Base-by-base conservation (phyloP, 1,140 invertebrate species). In the Lepidotrigona ventralis region DNA sequence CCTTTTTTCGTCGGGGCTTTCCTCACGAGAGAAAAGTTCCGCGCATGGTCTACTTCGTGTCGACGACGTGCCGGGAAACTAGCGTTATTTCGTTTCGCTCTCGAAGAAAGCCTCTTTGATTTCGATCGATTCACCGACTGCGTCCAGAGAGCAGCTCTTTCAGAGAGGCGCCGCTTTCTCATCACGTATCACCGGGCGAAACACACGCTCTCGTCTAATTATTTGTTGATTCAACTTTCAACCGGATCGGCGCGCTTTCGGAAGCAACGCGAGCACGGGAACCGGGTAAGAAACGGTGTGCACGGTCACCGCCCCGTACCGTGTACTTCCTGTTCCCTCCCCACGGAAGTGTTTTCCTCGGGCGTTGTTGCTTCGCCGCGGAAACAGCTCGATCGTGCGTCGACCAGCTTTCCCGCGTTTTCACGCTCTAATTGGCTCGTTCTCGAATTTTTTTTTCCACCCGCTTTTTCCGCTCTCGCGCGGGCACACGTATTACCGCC, bases 1-100 rank as follows among this genome's bases (percentile, higher is more conserved):
- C 21, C 79, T 63, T 56, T n/a, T 69, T 58, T 79, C 26, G 11
- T 54, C 46, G 74, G 75, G 33, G 77, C 79, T 84, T 90, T 84
- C 83, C 54, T 73, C 64, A 72, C 39, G 5, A 39, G 39, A 51
- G 60, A n/a, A 75, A 74, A 83, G 70, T 79, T 72, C 58, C 26
- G 76, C 80, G 71, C 39, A 39, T 73, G 60, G 26, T 68, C 21
- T 66, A 60, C 58, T 60, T 60, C 14, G 58, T 23, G 39, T 46
- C 39, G 23, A 60, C 12, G 58, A 60, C 12, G 58, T 60, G 58
- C 58, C 14, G 23, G 3, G 14, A n/a, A 60, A 60, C 58, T 60
- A n/a, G 58, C 2, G 4, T 60, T 60, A 60, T n/a, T 60, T 60
- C 58, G 58, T 60, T 60, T n/a, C 21, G 23, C 23, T 21, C n/a